A percentile compares a stretch with the other conserved stretches of the same genome.
Conservation (phyloP, 2,888 invertebrate genomes). For the Drosophila eohydei region DNA sequence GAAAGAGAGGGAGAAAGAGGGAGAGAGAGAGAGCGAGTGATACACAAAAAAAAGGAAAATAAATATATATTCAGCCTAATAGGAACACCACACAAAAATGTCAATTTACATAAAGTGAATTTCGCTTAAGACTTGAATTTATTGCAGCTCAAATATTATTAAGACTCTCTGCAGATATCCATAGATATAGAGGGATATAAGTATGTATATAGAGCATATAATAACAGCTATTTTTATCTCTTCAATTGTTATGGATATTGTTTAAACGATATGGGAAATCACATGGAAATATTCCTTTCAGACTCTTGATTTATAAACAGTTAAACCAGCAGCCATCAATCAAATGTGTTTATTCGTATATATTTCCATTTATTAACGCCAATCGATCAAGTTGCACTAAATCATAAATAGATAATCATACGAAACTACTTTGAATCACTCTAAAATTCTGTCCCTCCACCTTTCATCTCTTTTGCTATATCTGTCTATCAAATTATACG, state of each 20-base stretch:
- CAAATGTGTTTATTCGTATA: not conserved
- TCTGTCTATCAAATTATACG: not conserved
- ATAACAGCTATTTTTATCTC: too few relatives aligned
- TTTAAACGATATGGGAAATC: too few relatives aligned
- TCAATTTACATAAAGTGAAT: not conserved
- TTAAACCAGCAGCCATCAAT: not conserved
- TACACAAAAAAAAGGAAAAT: constrained; percentile 14
- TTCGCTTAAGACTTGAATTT: not conserved
- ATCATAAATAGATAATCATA: not conserved
- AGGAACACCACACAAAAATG: constrained; percentile 2
- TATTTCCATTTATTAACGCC: not conserved
- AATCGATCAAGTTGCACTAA: not conserved
- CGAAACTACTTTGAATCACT: not conserved
- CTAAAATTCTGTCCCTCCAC: not conserved
- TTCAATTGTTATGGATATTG: too few relatives aligned
- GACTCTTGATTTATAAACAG: not conserved
- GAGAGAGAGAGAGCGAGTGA: not conserved
- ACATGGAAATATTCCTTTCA: not conserved
- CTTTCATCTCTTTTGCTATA: not conserved
- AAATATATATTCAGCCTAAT: constrained; percentile 14
- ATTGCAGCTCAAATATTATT: not conserved
- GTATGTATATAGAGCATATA: not conserved
- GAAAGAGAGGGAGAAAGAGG: too few relatives aligned
- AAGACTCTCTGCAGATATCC: not conserved
- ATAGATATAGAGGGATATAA: not conserved